Percentiles rank a stretch among this genome's conserved stretches.
Evolutionary conservation across 2,888 invertebrate genomes (phyloP).

Genomic region (Cephalotes varians): DNA sequence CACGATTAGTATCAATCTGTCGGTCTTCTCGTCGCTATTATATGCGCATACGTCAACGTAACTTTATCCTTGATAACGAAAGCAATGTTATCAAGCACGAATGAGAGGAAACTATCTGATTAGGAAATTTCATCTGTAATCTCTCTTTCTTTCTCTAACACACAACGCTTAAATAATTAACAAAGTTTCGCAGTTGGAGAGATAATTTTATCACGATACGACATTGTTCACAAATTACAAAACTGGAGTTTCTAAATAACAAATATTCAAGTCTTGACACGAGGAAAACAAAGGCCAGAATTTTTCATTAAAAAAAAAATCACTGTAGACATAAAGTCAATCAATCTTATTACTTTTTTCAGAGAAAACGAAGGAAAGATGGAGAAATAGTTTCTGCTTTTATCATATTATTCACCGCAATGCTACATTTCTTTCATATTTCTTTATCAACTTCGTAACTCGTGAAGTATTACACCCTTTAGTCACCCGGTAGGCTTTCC

Average conservation of each 20-base stretch:
- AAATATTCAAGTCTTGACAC: neutral
- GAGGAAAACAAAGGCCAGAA: neutral
- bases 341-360: neutral
- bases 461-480: slow-evolving; percentile 1
- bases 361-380: neutral
- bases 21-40: neutral
- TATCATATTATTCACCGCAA: slow-evolving; percentile 1
- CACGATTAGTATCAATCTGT: neutral
- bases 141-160: too few relatives aligned
- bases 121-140: slow-evolving; percentile 23
- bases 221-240: slow-evolving; percentile 8
- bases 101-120: neutral
- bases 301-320: neutral
- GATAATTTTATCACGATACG: slow-evolving; percentile 17
- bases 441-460: slow-evolving; percentile 22
- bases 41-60: neutral
- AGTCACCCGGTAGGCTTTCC: slow-evolving; percentile 3
- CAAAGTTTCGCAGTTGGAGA: neutral
- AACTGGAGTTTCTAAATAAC: slow-evolving; percentile 16
- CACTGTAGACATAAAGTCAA: neutral
- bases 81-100: neutral
- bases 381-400: neutral
- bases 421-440: slow-evolving; percentile 7
- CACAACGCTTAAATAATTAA: slow-evolving; percentile 10
- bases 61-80: slow-evolving; percentile 29